Percentiles rank a stretch among this genome's conserved stretches.
phyloP scores from a whole-genome alignment of 2,797 vertebrate species.

The Fistularia tabacaria region DNA sequence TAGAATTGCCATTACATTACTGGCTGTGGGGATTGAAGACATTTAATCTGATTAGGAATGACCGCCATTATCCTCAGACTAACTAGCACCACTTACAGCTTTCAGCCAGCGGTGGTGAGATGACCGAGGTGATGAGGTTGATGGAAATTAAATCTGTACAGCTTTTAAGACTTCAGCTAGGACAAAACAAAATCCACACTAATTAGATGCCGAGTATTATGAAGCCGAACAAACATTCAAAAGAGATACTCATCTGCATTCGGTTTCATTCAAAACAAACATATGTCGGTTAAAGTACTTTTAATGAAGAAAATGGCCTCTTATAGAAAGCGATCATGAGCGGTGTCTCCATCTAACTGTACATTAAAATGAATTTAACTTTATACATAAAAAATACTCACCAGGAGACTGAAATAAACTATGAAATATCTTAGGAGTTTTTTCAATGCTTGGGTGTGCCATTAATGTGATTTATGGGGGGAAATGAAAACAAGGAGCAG shows the following conservation, averaged over 20 bases:
- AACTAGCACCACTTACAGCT: slow-evolving; percentile 4
- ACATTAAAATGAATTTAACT: no score
- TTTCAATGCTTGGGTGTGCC: no score
- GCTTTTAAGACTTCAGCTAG: slow-evolving; percentile 13
- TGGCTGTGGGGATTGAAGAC: slow-evolving; percentile 20
- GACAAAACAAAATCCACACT: slow-evolving; percentile 12
- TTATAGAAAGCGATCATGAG: no score
- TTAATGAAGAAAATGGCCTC: no score
- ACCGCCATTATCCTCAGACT: slow-evolving; percentile 14
- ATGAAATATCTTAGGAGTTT: no score
- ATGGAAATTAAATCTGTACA: slow-evolving; percentile 13
- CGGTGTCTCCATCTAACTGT: no score
- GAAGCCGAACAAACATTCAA: slow-evolving; percentile 14
- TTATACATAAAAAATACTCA: no score
- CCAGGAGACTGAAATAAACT: no score
- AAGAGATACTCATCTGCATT: slow-evolving; percentile 3
- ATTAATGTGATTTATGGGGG: no score
- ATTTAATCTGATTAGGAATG: slow-evolving; percentile 42
- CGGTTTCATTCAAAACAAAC: no score
- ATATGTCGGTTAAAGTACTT: no score
- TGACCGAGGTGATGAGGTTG: slow-evolving; percentile 1
- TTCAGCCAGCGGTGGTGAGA: background rate
- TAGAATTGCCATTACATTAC: slow-evolving; percentile 32
- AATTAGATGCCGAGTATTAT: slow-evolving; percentile 31
- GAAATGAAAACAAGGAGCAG: no score